phyloP scores from a whole-genome alignment of 2,113 vertebrate genomes.

The Trematocara stigmaticum region DNA sequence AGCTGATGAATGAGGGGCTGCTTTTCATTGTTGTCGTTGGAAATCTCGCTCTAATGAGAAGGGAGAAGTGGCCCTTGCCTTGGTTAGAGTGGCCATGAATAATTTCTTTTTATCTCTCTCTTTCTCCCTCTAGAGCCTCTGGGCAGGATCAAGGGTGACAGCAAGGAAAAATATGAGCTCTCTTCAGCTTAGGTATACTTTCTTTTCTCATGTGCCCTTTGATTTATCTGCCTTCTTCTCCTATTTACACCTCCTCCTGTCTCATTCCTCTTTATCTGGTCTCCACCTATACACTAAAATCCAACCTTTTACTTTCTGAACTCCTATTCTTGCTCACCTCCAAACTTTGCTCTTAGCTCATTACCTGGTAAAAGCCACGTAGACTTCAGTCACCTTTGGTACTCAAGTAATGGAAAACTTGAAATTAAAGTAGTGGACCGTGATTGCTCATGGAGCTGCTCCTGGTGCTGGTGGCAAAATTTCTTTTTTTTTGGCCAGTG shows the following conservation, averaged over 20 bases:
- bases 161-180: neutral
- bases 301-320: neutral
- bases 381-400: neutral
- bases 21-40: slow-evolving; percentile 25
- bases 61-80: slow-evolving; percentile 5
- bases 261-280: neutral
- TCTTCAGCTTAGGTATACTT: neutral
- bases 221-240: neutral
- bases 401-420: neutral
- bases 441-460: neutral
- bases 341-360: neutral
- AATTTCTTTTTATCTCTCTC: neutral
- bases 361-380: neutral
- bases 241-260: neutral
- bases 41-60: slow-evolving; percentile 8
- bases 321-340: neutral
- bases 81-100: slow-evolving; percentile 10
- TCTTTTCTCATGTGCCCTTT: neutral
- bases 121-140: neutral
- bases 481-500: neutral
- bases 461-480: neutral
- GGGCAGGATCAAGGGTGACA: neutral
- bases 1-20: slow-evolving; percentile 9
- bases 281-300: neutral
- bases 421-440: neutral